A percentile compares a stretch with the other conserved stretches of the same genome.
phyloP scores from a whole-genome alignment of 1,140 invertebrate genomes.

The Drosophila elegans region DNA sequence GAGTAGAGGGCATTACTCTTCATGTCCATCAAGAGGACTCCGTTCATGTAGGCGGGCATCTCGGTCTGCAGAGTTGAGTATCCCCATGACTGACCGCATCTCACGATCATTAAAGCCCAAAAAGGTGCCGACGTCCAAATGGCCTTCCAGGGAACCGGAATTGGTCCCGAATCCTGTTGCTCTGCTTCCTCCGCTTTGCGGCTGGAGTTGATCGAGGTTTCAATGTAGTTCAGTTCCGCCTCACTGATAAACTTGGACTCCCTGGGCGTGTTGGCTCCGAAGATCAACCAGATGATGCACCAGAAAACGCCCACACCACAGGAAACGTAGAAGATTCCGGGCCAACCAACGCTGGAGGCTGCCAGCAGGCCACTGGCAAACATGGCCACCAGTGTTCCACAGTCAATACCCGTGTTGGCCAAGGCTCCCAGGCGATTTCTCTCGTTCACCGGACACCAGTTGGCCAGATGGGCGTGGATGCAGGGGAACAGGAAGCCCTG shows the following conservation, averaged over 20 bases:
- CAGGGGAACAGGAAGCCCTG: constrained; percentile 93
- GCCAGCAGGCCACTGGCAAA: constrained; percentile 89
- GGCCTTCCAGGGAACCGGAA: constrained; percentile 89
- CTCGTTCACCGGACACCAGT: constrained; percentile 90
- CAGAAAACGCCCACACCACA: constrained; percentile 88
- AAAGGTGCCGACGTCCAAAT: constrained; percentile 92
- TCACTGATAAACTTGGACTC: constrained; percentile 86
- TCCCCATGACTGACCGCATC: constrained; percentile 96
- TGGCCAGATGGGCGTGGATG: constrained; percentile 91
- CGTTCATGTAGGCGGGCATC: constrained; percentile 95
- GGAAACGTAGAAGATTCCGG: constrained; percentile 91
- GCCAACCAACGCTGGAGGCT: constrained; percentile 89
- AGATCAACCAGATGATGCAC: constrained; percentile 87
- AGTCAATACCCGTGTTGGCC: constrained; percentile 88
- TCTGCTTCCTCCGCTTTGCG: constrained; percentile 34
- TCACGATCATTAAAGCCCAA: constrained; percentile 92
- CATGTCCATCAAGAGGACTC: constrained; percentile 92
- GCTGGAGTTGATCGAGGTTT: constrained; percentile 73
- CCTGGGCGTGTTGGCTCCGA: constrained; percentile 89
- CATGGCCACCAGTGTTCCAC: constrained; percentile 90
- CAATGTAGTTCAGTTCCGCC: constrained; percentile 88
- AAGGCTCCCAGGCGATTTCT: constrained; percentile 87
- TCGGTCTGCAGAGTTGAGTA: constrained; percentile 96
- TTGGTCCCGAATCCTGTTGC: constrained; percentile 13
- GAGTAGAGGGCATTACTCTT: constrained; percentile 90